Evolutionary conservation across 2,888 invertebrate genomes (phyloP).

Genomic region (Microchrysa polita): DNA sequence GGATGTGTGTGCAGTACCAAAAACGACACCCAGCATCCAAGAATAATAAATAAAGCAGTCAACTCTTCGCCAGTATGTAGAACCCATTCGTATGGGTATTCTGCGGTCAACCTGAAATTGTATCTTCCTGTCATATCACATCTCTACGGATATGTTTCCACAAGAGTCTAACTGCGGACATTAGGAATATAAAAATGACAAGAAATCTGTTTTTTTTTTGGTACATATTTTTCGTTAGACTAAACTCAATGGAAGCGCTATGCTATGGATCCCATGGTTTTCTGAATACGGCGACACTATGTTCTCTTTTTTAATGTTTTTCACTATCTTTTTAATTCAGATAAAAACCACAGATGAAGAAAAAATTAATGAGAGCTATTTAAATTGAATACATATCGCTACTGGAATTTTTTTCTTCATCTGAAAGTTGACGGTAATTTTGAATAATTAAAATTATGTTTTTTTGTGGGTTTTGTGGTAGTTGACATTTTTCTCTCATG

Average conservation of each 20-base stretch:
- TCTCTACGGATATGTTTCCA: too few species aligned
- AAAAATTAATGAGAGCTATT: background rate
- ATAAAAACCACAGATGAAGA: slow-evolving; percentile 2
- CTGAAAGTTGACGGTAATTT: slow-evolving; percentile 1
- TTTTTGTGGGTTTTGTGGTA: background rate
- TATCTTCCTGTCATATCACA: too few species aligned
- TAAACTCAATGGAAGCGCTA: too few species aligned
- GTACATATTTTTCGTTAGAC: background rate
- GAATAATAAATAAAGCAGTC: slow-evolving; percentile 4
- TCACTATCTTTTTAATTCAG: background rate
- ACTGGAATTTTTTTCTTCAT: slow-evolving; percentile 8
- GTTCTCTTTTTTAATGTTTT: background rate
- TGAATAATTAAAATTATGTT: slow-evolving; percentile 11
- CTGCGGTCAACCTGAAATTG: too few species aligned
- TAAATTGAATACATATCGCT: slow-evolving; percentile 10
- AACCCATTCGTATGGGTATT: too few species aligned
- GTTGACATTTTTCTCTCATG: slow-evolving; percentile 11
- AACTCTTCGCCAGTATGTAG: background rate
- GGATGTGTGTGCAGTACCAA: too few species aligned
- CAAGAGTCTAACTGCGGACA: too few species aligned
- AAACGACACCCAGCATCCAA: background rate
- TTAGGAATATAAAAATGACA: background rate
- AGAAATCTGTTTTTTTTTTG: background rate
- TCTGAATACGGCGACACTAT: slow-evolving; percentile 1
- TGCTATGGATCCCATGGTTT: background rate